Base-by-base conservation (phyloP, 2,113 vertebrate species). In the Chaetops frenatus region DNA sequence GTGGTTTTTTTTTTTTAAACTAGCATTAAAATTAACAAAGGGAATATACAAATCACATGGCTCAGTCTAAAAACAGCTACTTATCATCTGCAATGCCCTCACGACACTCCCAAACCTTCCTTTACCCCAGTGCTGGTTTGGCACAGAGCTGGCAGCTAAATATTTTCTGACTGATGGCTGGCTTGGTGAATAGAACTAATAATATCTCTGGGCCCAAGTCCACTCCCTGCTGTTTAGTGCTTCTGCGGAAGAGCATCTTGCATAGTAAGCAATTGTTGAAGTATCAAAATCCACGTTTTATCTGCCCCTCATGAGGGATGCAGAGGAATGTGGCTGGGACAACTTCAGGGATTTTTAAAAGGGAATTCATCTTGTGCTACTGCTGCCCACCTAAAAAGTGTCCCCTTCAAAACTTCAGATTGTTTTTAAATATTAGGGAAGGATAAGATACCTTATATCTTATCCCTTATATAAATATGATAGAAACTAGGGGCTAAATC, bases 51-150 rank as follows among this genome's bases (percentile, higher is more conserved):
- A 74, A 78, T 91, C 91, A 87, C 72, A 89, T 67, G 61, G 3
- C 44, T 87, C 23, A 42, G 66, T 87, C 87, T 97, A 86, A 97
- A 96, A 94, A 42, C 67, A 95, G 76, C 86, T 90, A 50, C 80
- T 54, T 48, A 87, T 91, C 47, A 64, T 85, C 87, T 91, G 69
- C 81, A 85, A 53, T 91, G 70, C 61, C 53, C 70, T 92, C 80
- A 92, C 85, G 89, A 92, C 53, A 89, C 57, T 81, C 71, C 28
- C 70, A 94, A 94, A 69, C 36, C 70, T 86, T 95, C 73, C 45
- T 91, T 91, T 38, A 64, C 27, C 36, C 70, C 84, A 61, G 25
- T 19, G 61, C 53, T 92, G 89, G 81, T 95, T 94, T 96, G 94
- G 86, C 93, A 79, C 53, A 85, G 45, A 81, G n/a, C 61, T 92